phyloP scores from a whole-genome alignment of 2,888 invertebrate species.

The Acleris emargana region DNA sequence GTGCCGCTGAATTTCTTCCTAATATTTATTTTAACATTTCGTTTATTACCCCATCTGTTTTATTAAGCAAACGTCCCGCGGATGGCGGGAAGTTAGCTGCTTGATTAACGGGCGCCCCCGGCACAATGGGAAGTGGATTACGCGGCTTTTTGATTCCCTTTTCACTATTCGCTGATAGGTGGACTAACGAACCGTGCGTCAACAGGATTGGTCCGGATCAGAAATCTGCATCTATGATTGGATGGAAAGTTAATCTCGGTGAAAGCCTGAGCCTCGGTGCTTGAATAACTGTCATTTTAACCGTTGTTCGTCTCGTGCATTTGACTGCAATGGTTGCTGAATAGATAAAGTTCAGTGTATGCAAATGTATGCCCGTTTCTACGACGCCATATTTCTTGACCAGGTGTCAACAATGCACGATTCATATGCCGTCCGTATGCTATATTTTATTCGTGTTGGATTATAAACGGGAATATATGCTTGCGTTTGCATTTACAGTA shows the following conservation, averaged over 20 bases:
- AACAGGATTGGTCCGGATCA: slow-evolving; percentile 40
- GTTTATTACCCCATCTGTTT: slow-evolving; percentile 53
- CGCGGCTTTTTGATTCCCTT: slow-evolving; percentile 41
- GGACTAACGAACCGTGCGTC: slow-evolving; percentile 46
- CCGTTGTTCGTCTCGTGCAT: not conserved
- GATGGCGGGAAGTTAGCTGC: slow-evolving; percentile 40
- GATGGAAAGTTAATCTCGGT: not conserved
- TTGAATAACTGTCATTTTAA: slow-evolving; percentile 1
- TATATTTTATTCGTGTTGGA: too few relatives aligned
- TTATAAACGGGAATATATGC: too few relatives aligned
- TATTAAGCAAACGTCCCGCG: slow-evolving; percentile 45
- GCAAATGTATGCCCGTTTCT: slow-evolving; percentile 1
- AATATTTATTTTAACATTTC: slow-evolving; percentile 52
- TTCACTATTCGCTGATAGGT: slow-evolving; percentile 40
- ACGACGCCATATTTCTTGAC: not conserved
- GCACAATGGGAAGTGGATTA: slow-evolving; percentile 46
- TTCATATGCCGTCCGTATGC: too few relatives aligned
- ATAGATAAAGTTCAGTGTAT: too few relatives aligned
- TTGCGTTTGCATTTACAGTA: too few relatives aligned
- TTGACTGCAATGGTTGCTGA: too few relatives aligned
- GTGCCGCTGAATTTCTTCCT: slow-evolving; percentile 47
- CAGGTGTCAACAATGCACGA: too few relatives aligned
- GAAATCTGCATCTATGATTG: slow-evolving; percentile 13
- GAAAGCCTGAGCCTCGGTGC: not conserved
- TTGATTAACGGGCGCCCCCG: slow-evolving; percentile 47